Conservation (phyloP, 2,888 invertebrate species). For the Argyresthia goedartella region DNA sequence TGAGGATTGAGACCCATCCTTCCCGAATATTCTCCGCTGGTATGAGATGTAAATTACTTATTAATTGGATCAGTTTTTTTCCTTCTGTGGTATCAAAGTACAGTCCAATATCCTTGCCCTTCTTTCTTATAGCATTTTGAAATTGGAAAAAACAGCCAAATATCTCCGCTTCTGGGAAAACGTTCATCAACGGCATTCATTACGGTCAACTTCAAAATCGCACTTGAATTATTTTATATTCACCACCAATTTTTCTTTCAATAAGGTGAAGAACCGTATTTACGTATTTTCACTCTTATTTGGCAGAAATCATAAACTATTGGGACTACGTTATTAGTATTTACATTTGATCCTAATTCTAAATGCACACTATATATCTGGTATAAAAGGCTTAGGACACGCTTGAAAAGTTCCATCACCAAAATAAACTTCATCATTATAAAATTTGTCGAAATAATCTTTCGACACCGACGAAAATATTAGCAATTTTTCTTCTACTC, state of each 20-base stretch:
- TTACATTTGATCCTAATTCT: slow-evolving; percentile 5
- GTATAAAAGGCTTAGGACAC: slow-evolving; percentile 7
- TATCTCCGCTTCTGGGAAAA: slow-evolving; percentile 2
- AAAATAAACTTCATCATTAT: not conserved
- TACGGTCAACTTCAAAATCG: slow-evolving; percentile 1
- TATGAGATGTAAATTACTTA: slow-evolving; percentile 1
- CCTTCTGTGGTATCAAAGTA: not conserved
- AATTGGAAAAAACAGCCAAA: slow-evolving; percentile 6
- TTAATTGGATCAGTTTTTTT: slow-evolving; percentile 1
- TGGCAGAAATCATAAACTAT: slow-evolving; percentile 9
- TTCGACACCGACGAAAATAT: slow-evolving; percentile 1
- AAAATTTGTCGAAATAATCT: not conserved
- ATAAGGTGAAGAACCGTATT: not conserved
- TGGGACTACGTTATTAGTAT: slow-evolving; percentile 10
- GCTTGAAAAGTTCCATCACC: slow-evolving; percentile 6
- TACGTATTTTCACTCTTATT: slow-evolving; percentile 9
- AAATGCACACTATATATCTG: slow-evolving; percentile 7
- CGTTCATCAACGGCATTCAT: slow-evolving; percentile 2
- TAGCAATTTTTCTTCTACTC: slow-evolving; percentile 6
- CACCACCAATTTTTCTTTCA: not conserved
- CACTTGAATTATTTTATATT: slow-evolving; percentile 1
- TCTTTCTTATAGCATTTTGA: slow-evolving; percentile 2
- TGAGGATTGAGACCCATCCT: not conserved
- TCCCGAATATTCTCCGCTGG: not conserved
- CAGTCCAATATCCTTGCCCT: slow-evolving; percentile 1